Base-by-base conservation (phyloP, 2,797 vertebrate species). In the Gambusia yucatana region DNA sequence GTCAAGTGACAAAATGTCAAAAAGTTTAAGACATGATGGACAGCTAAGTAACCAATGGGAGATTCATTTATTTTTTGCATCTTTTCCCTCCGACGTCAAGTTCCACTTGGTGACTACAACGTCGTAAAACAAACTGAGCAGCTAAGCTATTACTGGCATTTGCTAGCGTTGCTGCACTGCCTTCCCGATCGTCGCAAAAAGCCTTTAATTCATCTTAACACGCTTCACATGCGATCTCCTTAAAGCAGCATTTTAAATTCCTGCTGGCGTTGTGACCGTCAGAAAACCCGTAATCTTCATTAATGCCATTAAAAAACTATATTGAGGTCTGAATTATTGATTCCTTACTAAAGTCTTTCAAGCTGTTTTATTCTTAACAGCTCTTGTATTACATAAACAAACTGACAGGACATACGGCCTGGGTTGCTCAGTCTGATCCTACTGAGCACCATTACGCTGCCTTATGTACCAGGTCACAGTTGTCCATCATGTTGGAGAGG, bases 401-500 rank as follows among this genome's bases (percentile, higher is more conserved):
- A 22, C 28, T 73, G 80, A 63, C 75, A 73, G 61, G 76, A 82
- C 85, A 87, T 77, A 84, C 76, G 74, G 80, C 67, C 80, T 8
- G 25, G 73, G 78, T 84, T 82, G 77, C 84, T 86, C 77, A 50
- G 77, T 72, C 77, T 77, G 67, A 83, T 90, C 76, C 83, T 70
- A 77, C 72, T 81, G 84, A 85, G 79, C 78, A 77, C 83, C 84
- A 89, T 89, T 88, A 88, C 88, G 77, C 65, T 78, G 86, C 83
- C 77, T 84, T 52, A 52, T 84, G 87, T 76, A 80, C 86, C 72
- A 46, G 82, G 82, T 82, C 87, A 84, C 82, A 83, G 85, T 83
- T 87, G 87, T 92, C 87, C 20, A 17, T 93, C 92, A 92, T 87
- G 83, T 30, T 48, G 59, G 43, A 63, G 30, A 36, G 36, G 61